Conservation (phyloP, 2,888 invertebrate genomes). For the Nemotelus pantherinus region DNA sequence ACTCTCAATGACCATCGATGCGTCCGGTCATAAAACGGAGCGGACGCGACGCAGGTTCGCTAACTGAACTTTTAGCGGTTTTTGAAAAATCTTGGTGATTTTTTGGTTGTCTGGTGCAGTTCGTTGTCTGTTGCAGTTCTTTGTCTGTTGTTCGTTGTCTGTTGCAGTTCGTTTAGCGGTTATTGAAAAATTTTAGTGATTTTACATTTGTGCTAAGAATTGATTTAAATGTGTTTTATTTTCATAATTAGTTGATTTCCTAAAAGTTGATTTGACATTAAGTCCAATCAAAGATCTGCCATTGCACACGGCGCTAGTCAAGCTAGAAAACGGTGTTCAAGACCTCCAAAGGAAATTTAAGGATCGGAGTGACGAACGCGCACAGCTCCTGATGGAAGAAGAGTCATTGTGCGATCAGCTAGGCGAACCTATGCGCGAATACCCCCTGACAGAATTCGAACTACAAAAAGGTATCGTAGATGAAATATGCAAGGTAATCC, state of each 20-base stretch:
- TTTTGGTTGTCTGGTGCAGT: no score
- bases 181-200: no score
- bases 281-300: constrained; percentile 59
- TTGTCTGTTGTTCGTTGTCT: no score
- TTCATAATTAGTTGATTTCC: constrained; percentile 56
- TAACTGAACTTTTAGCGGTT: no score
- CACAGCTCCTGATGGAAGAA: constrained; percentile 66
- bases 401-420: constrained; percentile 61
- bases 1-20: no score
- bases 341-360: constrained; percentile 70
- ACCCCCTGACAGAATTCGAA: constrained; percentile 69
- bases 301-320: constrained; percentile 67
- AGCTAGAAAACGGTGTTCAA: constrained; percentile 70
- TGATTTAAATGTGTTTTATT: no score
- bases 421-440: constrained; percentile 57
- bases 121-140: no score
- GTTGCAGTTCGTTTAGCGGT: no score
- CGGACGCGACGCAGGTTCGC: no score
- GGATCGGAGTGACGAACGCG: constrained; percentile 62
- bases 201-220: no score
- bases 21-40: no score
- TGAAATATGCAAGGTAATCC: constrained; percentile 58
- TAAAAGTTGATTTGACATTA: constrained; percentile 56
- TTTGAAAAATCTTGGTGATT: no score
- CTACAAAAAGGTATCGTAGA: constrained; percentile 65